These are phyloP conservation scores for Sebastes trivittatus DNA, from an alignment of 2,797 vertebrate species.

Conservation along the genomic window DNA sequence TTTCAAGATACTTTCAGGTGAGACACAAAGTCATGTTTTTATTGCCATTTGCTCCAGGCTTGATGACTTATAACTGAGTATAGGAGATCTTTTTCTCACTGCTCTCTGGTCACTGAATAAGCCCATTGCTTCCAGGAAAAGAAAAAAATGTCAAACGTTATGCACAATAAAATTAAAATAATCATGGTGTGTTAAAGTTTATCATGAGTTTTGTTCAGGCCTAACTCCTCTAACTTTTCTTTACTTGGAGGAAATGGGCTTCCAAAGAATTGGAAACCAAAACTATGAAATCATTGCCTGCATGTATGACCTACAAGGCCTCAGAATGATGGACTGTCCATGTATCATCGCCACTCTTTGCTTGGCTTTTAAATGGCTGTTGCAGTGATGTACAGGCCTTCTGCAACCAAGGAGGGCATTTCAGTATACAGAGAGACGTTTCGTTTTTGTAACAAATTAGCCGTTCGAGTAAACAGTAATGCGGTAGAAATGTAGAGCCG, in stretches of 20 bases:
- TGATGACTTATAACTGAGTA: not conserved
- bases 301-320: not conserved
- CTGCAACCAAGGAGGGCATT: constrained; percentile 45
- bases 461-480: constrained; percentile 69
- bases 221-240: not conserved
- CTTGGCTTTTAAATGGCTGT: constrained; percentile 43
- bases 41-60: not conserved
- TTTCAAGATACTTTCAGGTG: not conserved
- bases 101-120: not conserved
- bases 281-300: not conserved
- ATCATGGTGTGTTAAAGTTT: too few species aligned
- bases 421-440: constrained; percentile 64
- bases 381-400: constrained; percentile 31
- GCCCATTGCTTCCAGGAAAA: too few species aligned
- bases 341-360: constrained; percentile 30
- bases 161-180: too few species aligned
- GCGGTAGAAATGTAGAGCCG: constrained; percentile 57
- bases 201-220: not conserved
- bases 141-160: not conserved
- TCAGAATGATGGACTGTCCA: constrained; percentile 8
- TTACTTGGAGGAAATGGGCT: not conserved
- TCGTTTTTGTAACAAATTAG: constrained; percentile 73
- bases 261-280: constrained; percentile 2
- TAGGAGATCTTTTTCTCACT: too few species aligned
- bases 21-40: not conserved